Evolutionary conservation across 2,888 invertebrate species (phyloP).

Genomic region (Xanthia togata): DNA sequence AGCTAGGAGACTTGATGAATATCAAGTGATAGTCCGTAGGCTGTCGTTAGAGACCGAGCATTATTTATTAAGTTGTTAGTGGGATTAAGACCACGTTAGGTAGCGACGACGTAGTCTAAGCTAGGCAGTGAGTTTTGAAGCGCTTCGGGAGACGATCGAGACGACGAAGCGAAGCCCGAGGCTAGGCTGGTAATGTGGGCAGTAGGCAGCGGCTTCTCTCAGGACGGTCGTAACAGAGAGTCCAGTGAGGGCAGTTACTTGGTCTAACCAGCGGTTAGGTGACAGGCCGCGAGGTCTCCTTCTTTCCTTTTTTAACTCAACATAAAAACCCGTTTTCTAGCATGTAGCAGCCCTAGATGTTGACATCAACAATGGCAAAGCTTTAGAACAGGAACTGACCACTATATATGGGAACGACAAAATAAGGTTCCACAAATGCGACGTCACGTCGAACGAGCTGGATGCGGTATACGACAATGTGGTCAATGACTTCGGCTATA

Average conservation of each 20-base stretch:
- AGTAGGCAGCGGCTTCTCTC: background rate
- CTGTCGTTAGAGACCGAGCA: too few species aligned
- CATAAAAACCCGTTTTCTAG: conserved; percentile 60
- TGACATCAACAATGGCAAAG: conserved; percentile 68
- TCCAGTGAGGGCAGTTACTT: background rate
- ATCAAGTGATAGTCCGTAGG: too few species aligned
- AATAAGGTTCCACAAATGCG: conserved; percentile 77
- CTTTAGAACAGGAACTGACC: conserved; percentile 71
- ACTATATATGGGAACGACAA: conserved; percentile 69
- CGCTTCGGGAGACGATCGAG: too few species aligned
- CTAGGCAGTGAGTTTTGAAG: too few species aligned
- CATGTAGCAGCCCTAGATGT: conserved; percentile 78
- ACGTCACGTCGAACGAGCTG: conserved; percentile 75
- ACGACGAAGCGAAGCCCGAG: too few species aligned
- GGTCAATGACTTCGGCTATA: conserved; percentile 73
- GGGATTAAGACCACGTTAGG: too few species aligned
- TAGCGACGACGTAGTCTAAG: too few species aligned
- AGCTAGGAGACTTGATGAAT: too few species aligned
- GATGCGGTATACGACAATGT: conserved; percentile 72
- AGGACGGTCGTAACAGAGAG: background rate
- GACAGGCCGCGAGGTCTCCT: too few species aligned
- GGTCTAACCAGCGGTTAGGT: background rate
- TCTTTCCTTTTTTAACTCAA: background rate
- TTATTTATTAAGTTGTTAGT: too few species aligned
- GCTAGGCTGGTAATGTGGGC: too few species aligned